These are phyloP conservation scores for Conops quadrifasciatus DNA, from an alignment of 2,888 invertebrate species.

Conservation along the genomic window DNA sequence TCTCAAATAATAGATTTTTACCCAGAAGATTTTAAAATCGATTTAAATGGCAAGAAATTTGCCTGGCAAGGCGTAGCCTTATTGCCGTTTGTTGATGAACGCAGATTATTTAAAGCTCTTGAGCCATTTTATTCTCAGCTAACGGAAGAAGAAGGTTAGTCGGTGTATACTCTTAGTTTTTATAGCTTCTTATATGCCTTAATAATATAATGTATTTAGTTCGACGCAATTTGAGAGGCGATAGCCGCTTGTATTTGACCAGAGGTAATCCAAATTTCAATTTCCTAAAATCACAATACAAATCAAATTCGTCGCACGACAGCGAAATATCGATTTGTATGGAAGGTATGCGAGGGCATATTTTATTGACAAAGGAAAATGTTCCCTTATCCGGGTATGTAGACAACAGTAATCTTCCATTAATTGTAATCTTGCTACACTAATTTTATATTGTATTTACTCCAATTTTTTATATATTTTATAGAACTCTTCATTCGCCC, in stretches of 20 bases:
- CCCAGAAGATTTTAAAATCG: conserved; percentile 96
- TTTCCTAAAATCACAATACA: conserved; percentile 76
- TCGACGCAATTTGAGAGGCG: conserved; percentile 85
- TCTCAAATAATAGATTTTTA: conserved; percentile 99
- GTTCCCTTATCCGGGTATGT: conserved; percentile 73
- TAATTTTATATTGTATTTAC: neutral
- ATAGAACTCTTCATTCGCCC: conserved; percentile 73
- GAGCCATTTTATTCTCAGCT: conserved; percentile 81
- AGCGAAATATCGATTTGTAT: conserved; percentile 71
- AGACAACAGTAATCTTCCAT: neutral
- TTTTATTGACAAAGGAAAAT: conserved; percentile 77
- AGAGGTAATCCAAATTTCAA: conserved; percentile 75
- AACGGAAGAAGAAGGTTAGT: conserved; percentile 81
- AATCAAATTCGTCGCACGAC: conserved; percentile 66
- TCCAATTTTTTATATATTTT: conserved; percentile 29
- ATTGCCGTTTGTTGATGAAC: conserved; percentile 97
- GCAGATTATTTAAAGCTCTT: conserved; percentile 83
- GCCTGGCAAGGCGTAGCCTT: conserved; percentile 99
- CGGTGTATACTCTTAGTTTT: neutral
- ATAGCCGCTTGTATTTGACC: conserved; percentile 89
- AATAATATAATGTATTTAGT: conserved; percentile 61
- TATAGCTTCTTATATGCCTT: too few relatives aligned
- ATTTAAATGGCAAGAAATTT: conserved; percentile 98
- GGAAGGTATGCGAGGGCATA: conserved; percentile 85
- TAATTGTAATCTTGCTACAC: neutral